phyloP scores from a whole-genome alignment of 2,797 vertebrate genomes.

The Tarsius wallacei region DNA sequence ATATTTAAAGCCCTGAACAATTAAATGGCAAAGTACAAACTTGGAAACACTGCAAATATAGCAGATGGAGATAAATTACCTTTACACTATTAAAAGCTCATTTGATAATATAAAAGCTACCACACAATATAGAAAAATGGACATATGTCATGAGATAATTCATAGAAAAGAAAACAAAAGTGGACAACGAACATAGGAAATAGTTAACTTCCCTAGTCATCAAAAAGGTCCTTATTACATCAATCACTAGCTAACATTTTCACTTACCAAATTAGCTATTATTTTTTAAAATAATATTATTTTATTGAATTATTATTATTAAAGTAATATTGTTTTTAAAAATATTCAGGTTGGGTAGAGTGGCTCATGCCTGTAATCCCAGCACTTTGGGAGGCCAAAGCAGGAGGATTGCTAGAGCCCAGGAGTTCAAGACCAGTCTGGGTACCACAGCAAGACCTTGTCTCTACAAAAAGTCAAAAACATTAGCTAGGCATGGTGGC shows the following conservation, averaged over 20 bases:
- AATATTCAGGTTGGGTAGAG: too few relatives aligned
- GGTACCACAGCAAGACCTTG: too few relatives aligned
- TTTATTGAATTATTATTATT: too few relatives aligned
- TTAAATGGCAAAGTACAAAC: conserved; percentile 43
- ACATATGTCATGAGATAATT: conserved; percentile 33
- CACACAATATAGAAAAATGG: background rate
- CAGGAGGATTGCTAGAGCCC: too few relatives aligned
- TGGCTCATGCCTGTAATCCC: too few relatives aligned
- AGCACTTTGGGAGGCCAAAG: too few relatives aligned
- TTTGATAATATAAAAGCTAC: conserved; percentile 48
- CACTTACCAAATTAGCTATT: conserved; percentile 11
- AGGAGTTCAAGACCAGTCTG: too few relatives aligned
- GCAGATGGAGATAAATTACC: background rate
- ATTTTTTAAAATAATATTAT: background rate
- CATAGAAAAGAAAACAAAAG: background rate
- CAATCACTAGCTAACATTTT: conserved; percentile 19
- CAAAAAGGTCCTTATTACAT: background rate
- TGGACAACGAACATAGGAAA: background rate
- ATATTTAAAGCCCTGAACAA: conserved; percentile 3
- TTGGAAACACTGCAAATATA: background rate
- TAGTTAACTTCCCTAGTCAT: background rate
- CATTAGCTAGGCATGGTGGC: too few relatives aligned
- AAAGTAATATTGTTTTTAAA: too few relatives aligned
- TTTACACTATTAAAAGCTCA: background rate
- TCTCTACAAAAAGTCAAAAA: too few relatives aligned